A percentile compares a stretch with the other conserved stretches of the same genome.
Conservation (phyloP, 1,140 invertebrate genomes). For the Lordiphosa stackelbergi region DNA sequence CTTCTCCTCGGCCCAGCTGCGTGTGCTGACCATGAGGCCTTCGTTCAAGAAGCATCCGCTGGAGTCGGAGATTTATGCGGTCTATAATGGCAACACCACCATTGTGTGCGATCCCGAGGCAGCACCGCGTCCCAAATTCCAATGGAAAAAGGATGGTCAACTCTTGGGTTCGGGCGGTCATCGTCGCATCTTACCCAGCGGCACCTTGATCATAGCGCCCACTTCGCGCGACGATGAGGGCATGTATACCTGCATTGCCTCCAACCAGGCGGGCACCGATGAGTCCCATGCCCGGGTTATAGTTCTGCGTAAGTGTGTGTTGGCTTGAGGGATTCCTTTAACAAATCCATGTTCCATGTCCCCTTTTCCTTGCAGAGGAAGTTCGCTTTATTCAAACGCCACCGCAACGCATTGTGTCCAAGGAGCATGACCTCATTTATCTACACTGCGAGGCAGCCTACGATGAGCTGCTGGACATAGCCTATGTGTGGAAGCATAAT, state of each 20-base stretch:
- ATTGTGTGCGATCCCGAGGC: conserved; percentile 96
- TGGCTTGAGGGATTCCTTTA: no score
- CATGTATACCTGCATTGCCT: conserved; percentile 91
- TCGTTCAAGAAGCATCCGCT: conserved; percentile 94
- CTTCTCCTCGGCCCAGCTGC: conserved; percentile 92
- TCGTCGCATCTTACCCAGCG: conserved; percentile 87
- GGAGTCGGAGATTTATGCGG: conserved; percentile 91
- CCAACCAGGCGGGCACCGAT: conserved; percentile 89
- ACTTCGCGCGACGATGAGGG: conserved; percentile 92
- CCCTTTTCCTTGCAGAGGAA: conserved; percentile 78
- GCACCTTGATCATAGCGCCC: conserved; percentile 91
- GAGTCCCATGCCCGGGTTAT: conserved; percentile 88
- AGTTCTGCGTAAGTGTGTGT: conserved; percentile 86
- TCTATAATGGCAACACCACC: conserved; percentile 93
- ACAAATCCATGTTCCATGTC: background rate
- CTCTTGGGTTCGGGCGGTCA: conserved; percentile 87
- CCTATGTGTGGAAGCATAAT: conserved; percentile 94
- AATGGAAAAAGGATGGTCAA: conserved; percentile 94
- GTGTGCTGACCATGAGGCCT: conserved; percentile 91
- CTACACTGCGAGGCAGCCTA: conserved; percentile 88
- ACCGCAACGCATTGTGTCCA: conserved; percentile 81
- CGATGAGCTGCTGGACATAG: conserved; percentile 90
- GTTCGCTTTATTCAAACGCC: conserved; percentile 85
- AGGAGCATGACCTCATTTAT: conserved; percentile 84
- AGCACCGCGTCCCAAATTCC: conserved; percentile 91